Evolutionary conservation across 2,797 vertebrate genomes (phyloP).

Genomic region (Gambusia yucatana): DNA sequence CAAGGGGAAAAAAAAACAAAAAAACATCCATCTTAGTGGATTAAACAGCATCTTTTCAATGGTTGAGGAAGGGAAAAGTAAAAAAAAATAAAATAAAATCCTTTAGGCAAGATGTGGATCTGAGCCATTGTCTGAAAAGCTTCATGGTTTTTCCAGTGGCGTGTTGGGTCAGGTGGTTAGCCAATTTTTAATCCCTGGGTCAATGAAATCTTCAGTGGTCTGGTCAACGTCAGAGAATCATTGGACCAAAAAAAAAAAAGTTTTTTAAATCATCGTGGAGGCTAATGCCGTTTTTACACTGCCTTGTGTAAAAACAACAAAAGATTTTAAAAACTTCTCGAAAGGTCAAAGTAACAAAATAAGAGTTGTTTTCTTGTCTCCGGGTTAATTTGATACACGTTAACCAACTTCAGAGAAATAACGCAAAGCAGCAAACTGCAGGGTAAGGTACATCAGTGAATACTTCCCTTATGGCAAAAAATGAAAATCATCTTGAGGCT

Average conservation of each 20-base stretch:
- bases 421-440: slow-evolving; percentile 82
- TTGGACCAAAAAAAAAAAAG: slow-evolving; percentile 86
- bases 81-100: slow-evolving; percentile 21
- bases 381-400: slow-evolving; percentile 85
- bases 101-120: slow-evolving; percentile 81
- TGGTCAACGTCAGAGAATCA: slow-evolving; percentile 93
- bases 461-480: slow-evolving; percentile 82
- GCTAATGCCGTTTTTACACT: slow-evolving; percentile 89
- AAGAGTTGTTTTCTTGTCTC: slow-evolving; percentile 82
- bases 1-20: neutral
- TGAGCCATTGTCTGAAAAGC: slow-evolving; percentile 91
- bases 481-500: slow-evolving; percentile 91
- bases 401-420: slow-evolving; percentile 88
- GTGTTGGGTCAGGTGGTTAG: slow-evolving; percentile 95
- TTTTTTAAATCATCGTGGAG: slow-evolving; percentile 85
- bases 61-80: slow-evolving; percentile 10
- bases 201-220: slow-evolving; percentile 98
- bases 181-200: slow-evolving; percentile 97
- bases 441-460: slow-evolving; percentile 94
- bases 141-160: slow-evolving; percentile 96
- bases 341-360: slow-evolving; percentile 91
- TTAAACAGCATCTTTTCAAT: slow-evolving; percentile 40
- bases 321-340: slow-evolving; percentile 87
- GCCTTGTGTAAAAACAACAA: slow-evolving; percentile 83
- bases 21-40: slow-evolving; percentile 69